These are phyloP conservation scores for Episyrphus balteatus DNA, from an alignment of 1,140 invertebrate species.

Conservation along the genomic window DNA sequence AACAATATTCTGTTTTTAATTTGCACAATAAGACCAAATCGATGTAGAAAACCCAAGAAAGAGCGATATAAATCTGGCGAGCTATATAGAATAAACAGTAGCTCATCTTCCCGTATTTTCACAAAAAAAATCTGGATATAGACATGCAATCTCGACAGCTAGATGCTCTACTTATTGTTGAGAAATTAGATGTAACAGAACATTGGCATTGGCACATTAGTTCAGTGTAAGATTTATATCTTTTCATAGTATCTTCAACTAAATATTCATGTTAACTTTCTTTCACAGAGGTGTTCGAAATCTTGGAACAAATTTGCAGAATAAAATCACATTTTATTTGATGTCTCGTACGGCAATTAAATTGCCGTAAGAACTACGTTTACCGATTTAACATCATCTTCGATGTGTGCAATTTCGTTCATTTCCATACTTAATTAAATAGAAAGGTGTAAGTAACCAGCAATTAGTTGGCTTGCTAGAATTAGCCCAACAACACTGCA, in stretches of 20 bases:
- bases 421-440: conserved; percentile 32
- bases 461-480: conserved; percentile 61
- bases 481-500: conserved; percentile 71
- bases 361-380: conserved; percentile 41
- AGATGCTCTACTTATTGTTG: conserved; percentile 54
- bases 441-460: conserved; percentile 43
- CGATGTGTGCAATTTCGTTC: conserved; percentile 33
- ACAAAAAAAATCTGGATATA: conserved; percentile 12
- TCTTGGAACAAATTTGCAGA: conserved; percentile 31
- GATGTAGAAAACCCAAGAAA: conserved; percentile 46
- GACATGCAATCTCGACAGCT: conserved; percentile 47
- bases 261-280: neutral
- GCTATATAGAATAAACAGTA: conserved; percentile 30
- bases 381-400: conserved; percentile 53
- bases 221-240: conserved; percentile 59
- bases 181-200: conserved; percentile 63
- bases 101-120: neutral
- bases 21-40: conserved; percentile 54
- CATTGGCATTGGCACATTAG: conserved; percentile 79
- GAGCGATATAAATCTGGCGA: conserved; percentile 39
- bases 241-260: neutral
- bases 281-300: conserved; percentile 51
- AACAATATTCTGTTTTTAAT: conserved; percentile 71
- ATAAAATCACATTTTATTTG: conserved; percentile 16
- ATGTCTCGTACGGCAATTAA: conserved; percentile 23